These are phyloP conservation scores for Folsomia candida DNA, from an alignment of 2,888 invertebrate species.

Conservation along the genomic window DNA sequence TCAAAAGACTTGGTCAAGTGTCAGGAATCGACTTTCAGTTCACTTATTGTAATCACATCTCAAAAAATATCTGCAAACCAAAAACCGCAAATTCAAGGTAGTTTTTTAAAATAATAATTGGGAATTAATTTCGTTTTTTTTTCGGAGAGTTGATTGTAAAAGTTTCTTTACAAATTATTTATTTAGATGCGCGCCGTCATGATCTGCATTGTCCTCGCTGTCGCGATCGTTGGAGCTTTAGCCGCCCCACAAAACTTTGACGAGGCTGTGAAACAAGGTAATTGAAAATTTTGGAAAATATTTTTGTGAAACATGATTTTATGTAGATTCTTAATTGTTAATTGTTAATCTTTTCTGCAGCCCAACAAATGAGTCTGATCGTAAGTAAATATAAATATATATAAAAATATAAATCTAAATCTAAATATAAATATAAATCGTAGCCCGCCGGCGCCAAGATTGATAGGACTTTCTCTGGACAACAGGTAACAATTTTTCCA, in stretches of 20 bases:
- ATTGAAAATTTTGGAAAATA: too few relatives aligned
- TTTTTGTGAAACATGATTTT: too few relatives aligned
- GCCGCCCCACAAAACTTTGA: conserved; percentile 39
- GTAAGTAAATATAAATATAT: too few relatives aligned
- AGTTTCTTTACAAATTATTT: too few relatives aligned
- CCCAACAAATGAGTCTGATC: conserved; percentile 42
- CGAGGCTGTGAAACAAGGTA: conserved; percentile 41
- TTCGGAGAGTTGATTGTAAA: too few relatives aligned
- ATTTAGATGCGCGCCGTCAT: conserved; percentile 37
- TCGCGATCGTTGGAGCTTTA: conserved; percentile 31
- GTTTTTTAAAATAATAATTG: conserved; percentile 9
- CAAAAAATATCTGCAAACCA: not conserved
- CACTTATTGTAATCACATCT: not conserved
- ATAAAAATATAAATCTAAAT: too few relatives aligned
- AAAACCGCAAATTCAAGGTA: conserved; percentile 17
- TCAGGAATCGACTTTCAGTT: conserved; percentile 1
- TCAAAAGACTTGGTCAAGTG: not conserved
- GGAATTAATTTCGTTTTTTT: too few relatives aligned
- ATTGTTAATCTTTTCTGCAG: too few relatives aligned
- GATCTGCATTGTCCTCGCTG: conserved; percentile 32
- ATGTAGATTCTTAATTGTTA: too few relatives aligned
- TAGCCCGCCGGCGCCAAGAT: conserved; percentile 37
- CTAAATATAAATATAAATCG: too few relatives aligned
- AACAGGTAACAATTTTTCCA: conserved; percentile 26
- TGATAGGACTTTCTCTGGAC: conserved; percentile 40